Base-by-base conservation (phyloP, 2,113 vertebrate species). In the Tragelaphus scriptus region DNA sequence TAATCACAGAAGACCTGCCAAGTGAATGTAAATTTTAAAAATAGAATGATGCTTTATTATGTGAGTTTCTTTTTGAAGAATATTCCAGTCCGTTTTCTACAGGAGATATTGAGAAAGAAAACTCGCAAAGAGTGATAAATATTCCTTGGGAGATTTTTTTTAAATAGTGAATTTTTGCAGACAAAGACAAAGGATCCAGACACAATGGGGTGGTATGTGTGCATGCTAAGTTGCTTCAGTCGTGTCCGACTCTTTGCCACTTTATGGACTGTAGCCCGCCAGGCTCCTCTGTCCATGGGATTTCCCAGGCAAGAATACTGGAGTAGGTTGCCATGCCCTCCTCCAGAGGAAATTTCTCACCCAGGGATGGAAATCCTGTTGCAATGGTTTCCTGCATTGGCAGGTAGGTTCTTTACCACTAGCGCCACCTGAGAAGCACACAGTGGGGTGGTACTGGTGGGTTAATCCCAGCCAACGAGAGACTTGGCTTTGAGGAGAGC, bases 61-160 rank as follows among this genome's bases (percentile, higher is more conserved):
- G 28, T 26, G 3, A 68, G 17, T 71, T 92, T 94, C 88, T 92
- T 94, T 75, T 40, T 75, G 21, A 15, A 90, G 40, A 92, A 88
- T 77, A 88, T 80, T 81, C 30, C 8, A 51, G 16, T 94, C 79
- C 87, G 61, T 49, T 90, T 85, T 88, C 40, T 80, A 81, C 0
- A 51, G 58, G 40, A 87, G 21, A 61, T 40, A 25, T 6, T 79
- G 53, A 79, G 5, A 44, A 79, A 0, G 17, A 82, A 91, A 95
- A 77, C 13, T 61, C 90, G 61, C n/a, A 36, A 89, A 91, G 26
- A 86, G 21, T 49, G 59, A 55, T 47, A 80, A 28, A 79, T 59
- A 71, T 59, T 82, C 3, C 25, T 11, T 68, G 56, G 21, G 75
- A 61, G 93, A 75, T 86, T 68, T 81, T n/a, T 84, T 36, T 53